phyloP scores from a whole-genome alignment of 2,888 invertebrate species.

The Linnaemya tessellans region DNA sequence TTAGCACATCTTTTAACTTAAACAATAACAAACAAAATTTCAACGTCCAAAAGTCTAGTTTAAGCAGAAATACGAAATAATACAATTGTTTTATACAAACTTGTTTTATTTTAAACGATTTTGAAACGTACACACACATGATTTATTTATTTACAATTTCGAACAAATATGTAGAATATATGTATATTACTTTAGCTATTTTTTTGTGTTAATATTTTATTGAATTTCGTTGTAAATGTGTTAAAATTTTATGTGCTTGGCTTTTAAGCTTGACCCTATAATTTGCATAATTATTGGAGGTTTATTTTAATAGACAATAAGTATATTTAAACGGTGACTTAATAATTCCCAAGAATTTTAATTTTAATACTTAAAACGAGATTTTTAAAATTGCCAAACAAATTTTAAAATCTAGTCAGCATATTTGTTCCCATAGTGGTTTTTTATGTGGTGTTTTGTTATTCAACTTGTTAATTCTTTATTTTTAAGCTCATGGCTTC shows the following conservation, averaged over 20 bases:
- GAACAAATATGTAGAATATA: neutral
- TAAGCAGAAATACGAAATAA: neutral
- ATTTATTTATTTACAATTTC: conserved; percentile 24
- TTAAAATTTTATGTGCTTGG: neutral
- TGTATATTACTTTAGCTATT: neutral
- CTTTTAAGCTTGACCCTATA: neutral
- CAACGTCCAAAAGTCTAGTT: conserved; percentile 25
- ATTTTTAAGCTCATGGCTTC: neutral
- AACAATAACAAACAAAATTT: neutral
- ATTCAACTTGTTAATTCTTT: neutral
- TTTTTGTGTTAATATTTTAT: neutral
- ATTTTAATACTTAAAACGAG: conserved; percentile 3
- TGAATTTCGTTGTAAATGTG: neutral
- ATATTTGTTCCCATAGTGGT: neutral
- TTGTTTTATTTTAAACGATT: conserved; percentile 9
- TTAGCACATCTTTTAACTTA: neutral
- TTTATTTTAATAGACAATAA: conserved; percentile 2
- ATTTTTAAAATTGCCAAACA: neutral
- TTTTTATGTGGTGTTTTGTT: neutral
- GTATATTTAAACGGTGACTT: conserved; percentile 3
- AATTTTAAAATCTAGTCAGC: neutral
- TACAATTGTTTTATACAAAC: neutral
- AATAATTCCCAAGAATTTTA: neutral
- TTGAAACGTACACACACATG: neutral
- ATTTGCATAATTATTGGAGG: conserved; percentile 12